Base-by-base conservation (phyloP, 2,797 vertebrate species). In the Oreochromis grahami region DNA sequence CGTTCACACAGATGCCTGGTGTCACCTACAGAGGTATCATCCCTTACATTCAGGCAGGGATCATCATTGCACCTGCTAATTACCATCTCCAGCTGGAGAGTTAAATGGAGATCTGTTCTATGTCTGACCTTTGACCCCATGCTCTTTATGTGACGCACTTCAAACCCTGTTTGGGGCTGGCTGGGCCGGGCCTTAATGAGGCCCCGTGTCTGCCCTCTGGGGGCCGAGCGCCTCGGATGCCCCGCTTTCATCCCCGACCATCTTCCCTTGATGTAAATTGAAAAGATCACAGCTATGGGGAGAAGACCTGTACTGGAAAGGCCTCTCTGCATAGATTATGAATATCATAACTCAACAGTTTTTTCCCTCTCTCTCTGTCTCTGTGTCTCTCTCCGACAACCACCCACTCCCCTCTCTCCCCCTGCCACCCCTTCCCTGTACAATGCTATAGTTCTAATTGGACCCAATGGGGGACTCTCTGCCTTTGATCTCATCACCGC, bases 401-500 rank as follows among this genome's bases (percentile, higher is more conserved):
- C 86, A 58, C 93, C 81, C 87, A 82, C 88, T 81, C 91, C 87
- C 87, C 79, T 72, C 87, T 83, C 82, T 79, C 77, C 85, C 63
- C 80, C 81, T 58, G 56, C 90, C 90, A 80, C 88, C 88, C 91
- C 81, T 90, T 91, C 92, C 92, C 89, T 86, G 96, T 97, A 96
- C 96, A 96, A 97, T 98, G 97, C 96, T 97, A 94, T 96, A 96
- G 96, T 97, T 98, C 97, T 99, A 99, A 99, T 99, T 99, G 97
- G 98, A 99, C 98, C 98, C 98, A 97, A 96, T 97, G 98, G 98
- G 98, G 98, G 94, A 98, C 96, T 97, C 96, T 96, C 90, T 97
- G 90, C 94, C 97, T 99, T 99, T 99, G 98, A 99, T 99, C 98
- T 98, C 96, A 97, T 98, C 97, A 97, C 96, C 97, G 97, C 96